Base-by-base conservation (phyloP, 2,797 vertebrate species). In the Echiichthys vipera region DNA sequence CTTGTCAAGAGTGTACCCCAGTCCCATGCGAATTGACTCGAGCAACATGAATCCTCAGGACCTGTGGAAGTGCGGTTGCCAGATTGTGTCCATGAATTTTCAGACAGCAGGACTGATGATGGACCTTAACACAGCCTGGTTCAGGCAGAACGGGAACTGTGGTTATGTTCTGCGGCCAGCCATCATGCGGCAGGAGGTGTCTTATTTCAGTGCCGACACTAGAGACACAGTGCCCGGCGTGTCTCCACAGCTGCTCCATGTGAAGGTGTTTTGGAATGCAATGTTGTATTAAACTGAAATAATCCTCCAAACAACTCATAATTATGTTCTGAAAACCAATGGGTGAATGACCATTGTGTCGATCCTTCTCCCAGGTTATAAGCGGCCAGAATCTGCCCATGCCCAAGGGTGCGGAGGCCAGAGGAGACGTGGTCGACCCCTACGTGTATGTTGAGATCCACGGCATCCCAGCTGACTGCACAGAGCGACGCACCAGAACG, bases 1-100 rank as follows among this genome's bases (percentile, higher is more conserved):
- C 76, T 93, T 98, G 7, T 95, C 97, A 0, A 91, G 97, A 10
- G 96, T 98, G 24, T 96, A 96, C 61, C 97, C 97, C 55, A 97
- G 86, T 65, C 96, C 96, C 0, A 96, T 96, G 95, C 95, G 96
- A 34, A 95, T 97, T 7, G 97, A 98, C 90, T 98, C 97, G 0
- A 97, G 96, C 89, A 98, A 98, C 88, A 96, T 97, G 95, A 98
- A 98, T 89, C 97, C 97, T 55, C 97, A 97, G 91, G 97, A 98
- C 85, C 95, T 97, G 77, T 98, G 97, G 97, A 98, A 98, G 74
- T 97, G 96, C 8, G 97, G 97, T 5, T 97, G 96, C 84, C 97
- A 98, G 86, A 96, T 98, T 11, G 97, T 98, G 58, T 95, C 96
- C 27, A 96, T 98, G 96, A 98, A 98, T 90, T 98, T 96, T 72